Conservation (phyloP, 2,888 invertebrate species). For the Ochropacha duplaris region DNA sequence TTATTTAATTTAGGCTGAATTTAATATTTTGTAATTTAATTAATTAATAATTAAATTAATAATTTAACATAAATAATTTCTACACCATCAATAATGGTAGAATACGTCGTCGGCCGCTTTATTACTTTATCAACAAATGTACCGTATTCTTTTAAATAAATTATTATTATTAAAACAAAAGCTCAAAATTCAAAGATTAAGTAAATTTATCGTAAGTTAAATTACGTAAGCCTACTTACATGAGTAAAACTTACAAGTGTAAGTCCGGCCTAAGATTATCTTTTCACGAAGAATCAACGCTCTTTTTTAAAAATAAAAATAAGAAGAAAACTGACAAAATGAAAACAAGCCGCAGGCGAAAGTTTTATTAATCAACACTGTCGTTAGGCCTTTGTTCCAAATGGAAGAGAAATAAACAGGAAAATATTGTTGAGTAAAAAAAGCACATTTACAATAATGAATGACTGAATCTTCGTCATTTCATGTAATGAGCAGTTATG, state of each 20-base stretch:
- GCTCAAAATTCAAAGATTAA: neutral
- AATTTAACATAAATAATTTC: no score
- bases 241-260: no score
- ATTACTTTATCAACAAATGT: no score
- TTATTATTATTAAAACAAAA: neutral
- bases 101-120: no score
- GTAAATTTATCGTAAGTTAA: neutral
- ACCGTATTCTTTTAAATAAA: no score
- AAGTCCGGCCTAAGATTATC: no score
- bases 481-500: neutral
- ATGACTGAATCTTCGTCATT: neutral
- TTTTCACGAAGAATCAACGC: neutral
- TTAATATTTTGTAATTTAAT: no score
- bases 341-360: neutral
- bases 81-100: no score
- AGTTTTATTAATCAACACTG: neutral
- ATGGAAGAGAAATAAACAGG: neutral
- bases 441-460: slow-evolving; percentile 1
- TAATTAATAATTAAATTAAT: no score
- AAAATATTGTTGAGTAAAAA: neutral
- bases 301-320: neutral
- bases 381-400: neutral
- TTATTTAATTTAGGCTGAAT: no score
- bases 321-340: neutral
- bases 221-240: no score